Evolutionary conservation across 2,797 vertebrate species (phyloP).

Genomic region (Selene dorsalis): DNA sequence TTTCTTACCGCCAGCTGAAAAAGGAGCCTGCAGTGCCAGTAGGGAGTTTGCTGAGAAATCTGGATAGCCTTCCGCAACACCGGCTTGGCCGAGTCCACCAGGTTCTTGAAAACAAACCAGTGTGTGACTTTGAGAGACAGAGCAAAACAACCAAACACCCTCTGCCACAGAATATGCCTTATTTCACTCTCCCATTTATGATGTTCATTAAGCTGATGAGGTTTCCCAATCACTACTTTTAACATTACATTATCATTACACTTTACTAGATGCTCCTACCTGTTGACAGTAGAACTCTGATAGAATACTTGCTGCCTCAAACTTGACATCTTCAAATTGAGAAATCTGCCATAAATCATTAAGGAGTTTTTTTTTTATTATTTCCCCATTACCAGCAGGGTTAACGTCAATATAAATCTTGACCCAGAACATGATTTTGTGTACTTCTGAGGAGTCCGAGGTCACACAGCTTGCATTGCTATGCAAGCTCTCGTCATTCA

Average conservation of each 20-base stretch:
- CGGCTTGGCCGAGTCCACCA: slow-evolving; percentile 93
- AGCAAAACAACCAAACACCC: background rate
- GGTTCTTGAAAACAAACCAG: slow-evolving; percentile 82
- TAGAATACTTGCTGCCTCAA: slow-evolving; percentile 94
- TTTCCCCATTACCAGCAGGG: background rate
- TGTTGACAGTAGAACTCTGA: slow-evolving; percentile 94
- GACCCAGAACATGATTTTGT: background rate
- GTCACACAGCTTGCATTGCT: background rate
- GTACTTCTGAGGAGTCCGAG: background rate
- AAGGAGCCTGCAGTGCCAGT: slow-evolving; percentile 94
- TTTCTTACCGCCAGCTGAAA: slow-evolving; percentile 91
- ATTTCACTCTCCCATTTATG: background rate
- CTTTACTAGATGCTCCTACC: slow-evolving; percentile 71
- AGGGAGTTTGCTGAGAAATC: slow-evolving; percentile 94
- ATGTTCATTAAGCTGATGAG: background rate
- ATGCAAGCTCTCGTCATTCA: background rate
- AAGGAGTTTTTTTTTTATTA: slow-evolving; percentile 65
- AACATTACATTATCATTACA: background rate
- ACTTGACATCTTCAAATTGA: slow-evolving; percentile 95
- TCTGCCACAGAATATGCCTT: background rate
- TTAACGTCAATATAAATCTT: background rate
- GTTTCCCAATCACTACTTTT: background rate
- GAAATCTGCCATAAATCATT: slow-evolving; percentile 83
- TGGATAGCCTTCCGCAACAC: slow-evolving; percentile 93
- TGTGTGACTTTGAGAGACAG: background rate